phyloP scores from a whole-genome alignment of 2,888 invertebrate genomes.

The Rhimphoctona megacephalus region DNA sequence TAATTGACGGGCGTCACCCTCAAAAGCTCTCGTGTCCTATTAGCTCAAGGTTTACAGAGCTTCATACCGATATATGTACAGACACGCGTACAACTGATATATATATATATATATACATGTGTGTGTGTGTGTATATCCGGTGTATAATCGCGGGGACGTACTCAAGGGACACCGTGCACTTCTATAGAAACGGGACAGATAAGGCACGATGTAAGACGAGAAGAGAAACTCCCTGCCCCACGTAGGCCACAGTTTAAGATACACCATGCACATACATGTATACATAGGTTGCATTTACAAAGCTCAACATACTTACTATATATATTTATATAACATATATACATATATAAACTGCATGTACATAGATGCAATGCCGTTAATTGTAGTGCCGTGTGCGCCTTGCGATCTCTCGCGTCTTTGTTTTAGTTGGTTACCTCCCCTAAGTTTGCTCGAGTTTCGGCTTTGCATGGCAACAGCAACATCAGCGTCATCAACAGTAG shows the following conservation, averaged over 20 bases:
- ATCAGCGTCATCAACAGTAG: slow-evolving; percentile 63
- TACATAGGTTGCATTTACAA: neutral
- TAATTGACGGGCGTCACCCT: slow-evolving; percentile 65
- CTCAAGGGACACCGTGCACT: slow-evolving; percentile 48
- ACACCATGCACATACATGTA: slow-evolving; percentile 6
- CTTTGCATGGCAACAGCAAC: slow-evolving; percentile 81
- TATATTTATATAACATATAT: slow-evolving; percentile 7
- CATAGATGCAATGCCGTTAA: slow-evolving; percentile 68
- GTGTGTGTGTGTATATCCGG: neutral
- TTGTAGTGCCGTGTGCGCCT: slow-evolving; percentile 70
- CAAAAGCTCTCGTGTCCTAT: slow-evolving; percentile 61
- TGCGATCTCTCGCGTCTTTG: slow-evolving; percentile 74
- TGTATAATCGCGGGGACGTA: slow-evolving; percentile 12
- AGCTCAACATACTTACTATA: neutral
- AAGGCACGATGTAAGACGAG: slow-evolving; percentile 60
- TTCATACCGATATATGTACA: slow-evolving; percentile 17
- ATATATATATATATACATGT: neutral
- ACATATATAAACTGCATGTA: slow-evolving; percentile 51
- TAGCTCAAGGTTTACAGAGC: slow-evolving; percentile 56
- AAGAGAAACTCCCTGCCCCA: slow-evolving; percentile 38
- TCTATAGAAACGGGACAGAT: slow-evolving; percentile 45
- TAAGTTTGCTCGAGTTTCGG: slow-evolving; percentile 82
- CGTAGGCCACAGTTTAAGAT: neutral
- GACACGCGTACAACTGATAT: neutral
- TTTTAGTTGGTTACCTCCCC: slow-evolving; percentile 82